Evolutionary conservation across 2,113 vertebrate species (phyloP), one percentile per base, ranked within the genome.

Genomic region (Piaya cayana): DNA sequence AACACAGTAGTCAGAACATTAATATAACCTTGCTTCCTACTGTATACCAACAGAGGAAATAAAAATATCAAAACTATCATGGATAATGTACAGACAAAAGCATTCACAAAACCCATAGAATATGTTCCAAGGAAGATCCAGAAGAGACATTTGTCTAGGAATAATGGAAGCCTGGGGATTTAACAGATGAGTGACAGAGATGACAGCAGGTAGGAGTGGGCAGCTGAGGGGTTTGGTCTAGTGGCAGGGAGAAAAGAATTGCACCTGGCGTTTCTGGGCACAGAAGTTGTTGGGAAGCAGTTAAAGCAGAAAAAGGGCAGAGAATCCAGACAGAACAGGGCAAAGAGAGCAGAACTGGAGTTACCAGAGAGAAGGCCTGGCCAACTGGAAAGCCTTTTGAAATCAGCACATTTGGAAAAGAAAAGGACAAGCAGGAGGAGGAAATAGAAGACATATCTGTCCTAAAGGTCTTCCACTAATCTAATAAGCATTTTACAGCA

Each of bases 201-300:
- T 55, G 95, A 94, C 92, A 97, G 94, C 93, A 95, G 93, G 94
- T 94, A 94, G 64, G 72, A 96, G 45, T 65, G 62, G 95, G 52
- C 88, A 95, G 93, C 96, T 95, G 88, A 96, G 82, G 27, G 65
- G 58, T 88, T 92, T 88, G 83, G 52, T 88, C 82, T 93, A 60
- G 88, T 94, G 76, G 72, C 82, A 84, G 49, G 69, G 69, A 95
- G 79, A 56, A 83, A 49, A 79, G 64, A 88, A 92, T 76, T 83
- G 72, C 94, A 94, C 80, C 90, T 96, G 95, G 90, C 90, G 65
- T 95, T 82, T 94, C 76, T 96, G 93, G 93, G 76, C 86, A 96
- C 83, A 78, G 32, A 80, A 88, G 52, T 83, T 88, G 79, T 45
- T 68, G 36, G 56, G 80, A 96, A 96, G 55, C 15, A 78, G 70